Percentiles rank a stretch among this genome's conserved stretches.
Conservation (phyloP, 1,140 invertebrate species). For the Cydia splendana region DNA sequence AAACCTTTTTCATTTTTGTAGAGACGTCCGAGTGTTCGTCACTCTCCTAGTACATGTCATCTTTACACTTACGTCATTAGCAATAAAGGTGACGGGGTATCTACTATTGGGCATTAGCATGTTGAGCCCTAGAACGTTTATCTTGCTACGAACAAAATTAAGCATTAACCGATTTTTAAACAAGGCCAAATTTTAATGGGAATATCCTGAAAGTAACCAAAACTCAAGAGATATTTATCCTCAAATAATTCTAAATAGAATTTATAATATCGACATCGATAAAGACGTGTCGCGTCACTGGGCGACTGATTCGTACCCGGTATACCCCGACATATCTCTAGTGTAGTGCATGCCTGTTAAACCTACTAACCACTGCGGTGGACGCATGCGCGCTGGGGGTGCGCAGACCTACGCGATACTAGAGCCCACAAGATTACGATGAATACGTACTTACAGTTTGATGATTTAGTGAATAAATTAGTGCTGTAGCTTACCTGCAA, state of each 20-base stretch:
- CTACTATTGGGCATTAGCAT: too few species aligned
- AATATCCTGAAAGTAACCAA: too few species aligned
- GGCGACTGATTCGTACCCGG: constrained; percentile 18
- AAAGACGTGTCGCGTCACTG: background rate
- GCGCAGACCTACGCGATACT: constrained; percentile 41
- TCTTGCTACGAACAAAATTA: too few species aligned
- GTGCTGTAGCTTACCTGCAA: constrained; percentile 39
- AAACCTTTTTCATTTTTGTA: too few species aligned
- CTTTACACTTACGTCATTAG: too few species aligned
- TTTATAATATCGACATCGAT: background rate
- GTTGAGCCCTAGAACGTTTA: too few species aligned
- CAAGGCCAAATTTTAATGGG: too few species aligned
- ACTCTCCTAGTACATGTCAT: too few species aligned
- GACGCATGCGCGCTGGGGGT: constrained; percentile 48
- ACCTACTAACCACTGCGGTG: constrained; percentile 49
- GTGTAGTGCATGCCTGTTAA: constrained; percentile 33
- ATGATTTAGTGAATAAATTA: background rate
- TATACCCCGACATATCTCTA: constrained; percentile 22
- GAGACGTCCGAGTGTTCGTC: too few species aligned
- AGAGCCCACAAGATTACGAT: background rate
- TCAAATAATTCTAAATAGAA: background rate
- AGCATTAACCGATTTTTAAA: too few species aligned
- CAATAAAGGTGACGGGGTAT: too few species aligned
- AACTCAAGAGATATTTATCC: background rate
- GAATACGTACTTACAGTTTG: constrained; percentile 14